Conservation (phyloP, 2,888 invertebrate genomes). For the Cacoxenus indagator region DNA sequence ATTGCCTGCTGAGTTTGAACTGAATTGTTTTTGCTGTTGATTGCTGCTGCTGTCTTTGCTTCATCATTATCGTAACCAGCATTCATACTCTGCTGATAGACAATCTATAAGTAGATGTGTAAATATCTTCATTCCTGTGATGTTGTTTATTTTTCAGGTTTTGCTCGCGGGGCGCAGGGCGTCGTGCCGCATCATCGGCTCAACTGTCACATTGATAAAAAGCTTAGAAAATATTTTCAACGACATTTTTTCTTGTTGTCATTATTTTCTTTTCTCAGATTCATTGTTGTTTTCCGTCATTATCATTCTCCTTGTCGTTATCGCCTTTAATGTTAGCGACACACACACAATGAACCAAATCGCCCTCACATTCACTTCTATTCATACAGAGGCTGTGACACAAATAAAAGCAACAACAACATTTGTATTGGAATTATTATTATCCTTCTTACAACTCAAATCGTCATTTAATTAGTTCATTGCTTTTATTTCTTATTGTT, state of each 20-base stretch:
- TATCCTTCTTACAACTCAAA: slow-evolving; percentile 65
- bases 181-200: not conserved
- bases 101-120: not conserved
- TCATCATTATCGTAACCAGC: not conserved
- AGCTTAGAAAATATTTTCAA: slow-evolving; percentile 49
- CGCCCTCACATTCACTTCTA: not conserved
- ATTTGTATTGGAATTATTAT: slow-evolving; percentile 58
- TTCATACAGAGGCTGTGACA: not conserved
- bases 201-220: slow-evolving; percentile 39
- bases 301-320: slow-evolving; percentile 18
- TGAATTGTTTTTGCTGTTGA: not conserved
- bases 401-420: not conserved
- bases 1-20: slow-evolving; percentile 28
- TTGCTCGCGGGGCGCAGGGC: no score
- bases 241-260: slow-evolving; percentile 51
- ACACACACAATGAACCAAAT: not conserved
- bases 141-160: slow-evolving; percentile 20
- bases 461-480: slow-evolving; percentile 62
- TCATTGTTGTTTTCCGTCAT: not conserved
- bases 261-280: slow-evolving; percentile 26
- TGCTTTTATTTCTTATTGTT: slow-evolving; percentile 56
- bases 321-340: not conserved
- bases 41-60: not conserved
- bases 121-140: slow-evolving; percentile 41
- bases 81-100: slow-evolving; percentile 18